Evolutionary conservation across 1,140 invertebrate genomes (phyloP).

Genomic region (Drosophila pachea): DNA sequence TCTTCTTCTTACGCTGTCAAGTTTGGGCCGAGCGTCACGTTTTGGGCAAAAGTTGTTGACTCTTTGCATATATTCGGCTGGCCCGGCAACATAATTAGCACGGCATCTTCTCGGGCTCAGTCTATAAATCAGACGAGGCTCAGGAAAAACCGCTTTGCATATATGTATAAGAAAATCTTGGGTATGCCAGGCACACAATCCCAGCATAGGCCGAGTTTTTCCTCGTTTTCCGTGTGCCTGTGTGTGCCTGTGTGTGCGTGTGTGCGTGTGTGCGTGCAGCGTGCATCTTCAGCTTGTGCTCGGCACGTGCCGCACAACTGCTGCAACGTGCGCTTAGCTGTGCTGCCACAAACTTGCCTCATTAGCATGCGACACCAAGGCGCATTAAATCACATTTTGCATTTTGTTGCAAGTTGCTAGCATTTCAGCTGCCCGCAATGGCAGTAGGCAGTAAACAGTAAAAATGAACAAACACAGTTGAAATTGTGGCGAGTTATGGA

Average conservation of each 20-base stretch:
- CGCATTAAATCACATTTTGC: conserved; percentile 52
- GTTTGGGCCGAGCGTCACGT: conserved; percentile 31
- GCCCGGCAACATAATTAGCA: conserved; percentile 44
- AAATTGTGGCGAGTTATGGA: background rate
- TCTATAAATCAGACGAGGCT: conserved; percentile 35
- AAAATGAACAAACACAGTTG: background rate
- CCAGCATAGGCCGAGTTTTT: conserved; percentile 11
- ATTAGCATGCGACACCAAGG: conserved; percentile 48
- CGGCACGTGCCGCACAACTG: conserved; percentile 43
- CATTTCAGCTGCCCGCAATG: conserved; percentile 7
- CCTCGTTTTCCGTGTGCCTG: background rate
- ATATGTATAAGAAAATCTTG: conserved; percentile 28
- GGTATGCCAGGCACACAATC: conserved; percentile 21
- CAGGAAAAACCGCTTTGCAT: conserved; percentile 41
- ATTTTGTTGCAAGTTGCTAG: conserved; percentile 28
- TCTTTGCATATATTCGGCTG: conserved; percentile 8
- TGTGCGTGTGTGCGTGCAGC: conserved; percentile 4
- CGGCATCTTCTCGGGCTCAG: conserved; percentile 30
- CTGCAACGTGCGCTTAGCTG: conserved; percentile 15
- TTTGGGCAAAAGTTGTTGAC: background rate
- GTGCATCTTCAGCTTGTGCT: conserved; percentile 18
- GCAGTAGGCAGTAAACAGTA: conserved; percentile 1
- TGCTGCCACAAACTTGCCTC: conserved; percentile 33
- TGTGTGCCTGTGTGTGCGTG: background rate
- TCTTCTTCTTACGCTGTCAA: conserved; percentile 2